Evolutionary conservation across 2,888 invertebrate genomes (phyloP), one percentile per base, ranked within the genome.

Genomic region (Masnerella sp.): DNA sequence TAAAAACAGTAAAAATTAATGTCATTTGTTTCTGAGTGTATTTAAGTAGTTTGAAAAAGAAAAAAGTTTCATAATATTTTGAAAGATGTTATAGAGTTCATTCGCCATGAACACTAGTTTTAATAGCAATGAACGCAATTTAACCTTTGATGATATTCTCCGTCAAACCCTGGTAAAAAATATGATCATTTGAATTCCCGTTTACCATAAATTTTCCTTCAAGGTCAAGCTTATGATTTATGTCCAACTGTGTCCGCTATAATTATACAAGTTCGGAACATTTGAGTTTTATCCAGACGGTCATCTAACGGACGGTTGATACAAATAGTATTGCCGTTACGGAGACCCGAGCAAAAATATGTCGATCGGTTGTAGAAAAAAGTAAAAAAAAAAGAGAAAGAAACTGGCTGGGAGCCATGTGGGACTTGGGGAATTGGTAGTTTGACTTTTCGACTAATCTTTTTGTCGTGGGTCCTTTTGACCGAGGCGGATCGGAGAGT

Each of bases 281-380:
- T 49, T 67, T 51, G 28, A 59, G 43, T 52, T n/a, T 69, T 61
- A 52, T 58, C 45, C 45, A 52, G 38, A 40, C 52, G 68, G 59
- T 69, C 68, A 47, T 61, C 68, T 69, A 69, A 69, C 68, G 68
- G 68, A 69, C 38, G 45, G 38, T 69, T 42, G 56, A 45, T 69
- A 69, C 59, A 69, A 69, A 69, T 69, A 69, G 59, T 61, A 52
- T 42, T 52, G 68, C 59, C 59, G 68, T 69, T 69, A 69, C 59
- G 68, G 45, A 69, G 68, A 52, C 59, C 36, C 14, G 52, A 45
- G 28, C 59, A 59, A 20, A 45, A 59, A 69, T 69, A 52, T 69
- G 68, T 69, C 68, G 68, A 69, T 69, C 14, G 11, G 12, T 9
- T 14, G 2, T 9, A 25, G 14, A 14, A 30, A 30, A 30, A 34